These are phyloP conservation scores for Neomonachus schauinslandi DNA, from an alignment of 2,113 vertebrate genomes.

Conservation along the genomic window DNA sequence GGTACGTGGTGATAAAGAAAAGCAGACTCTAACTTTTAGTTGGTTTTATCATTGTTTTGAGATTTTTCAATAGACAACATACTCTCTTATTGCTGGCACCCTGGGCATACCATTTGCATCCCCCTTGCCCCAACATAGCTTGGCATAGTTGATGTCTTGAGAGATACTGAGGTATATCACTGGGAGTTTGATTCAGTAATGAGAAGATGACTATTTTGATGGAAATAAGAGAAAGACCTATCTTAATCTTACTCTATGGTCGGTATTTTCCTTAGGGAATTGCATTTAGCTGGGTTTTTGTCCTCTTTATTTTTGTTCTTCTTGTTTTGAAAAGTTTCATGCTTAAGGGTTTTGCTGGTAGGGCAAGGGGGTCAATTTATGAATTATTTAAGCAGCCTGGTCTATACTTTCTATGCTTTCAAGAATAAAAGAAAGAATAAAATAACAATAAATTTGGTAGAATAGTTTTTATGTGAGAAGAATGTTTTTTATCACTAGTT, in stretches of 20 bases:
- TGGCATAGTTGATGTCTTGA: background rate
- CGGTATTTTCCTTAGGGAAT: background rate
- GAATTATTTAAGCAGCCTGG: background rate
- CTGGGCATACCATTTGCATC: background rate
- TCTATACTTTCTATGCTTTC: background rate
- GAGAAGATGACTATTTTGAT: background rate
- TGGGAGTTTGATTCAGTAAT: background rate
- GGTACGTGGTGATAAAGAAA: background rate
- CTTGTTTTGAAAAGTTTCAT: background rate
- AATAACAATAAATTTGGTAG: background rate
- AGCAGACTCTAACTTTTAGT: background rate
- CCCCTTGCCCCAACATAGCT: background rate
- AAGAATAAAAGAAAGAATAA: constrained; percentile 23
- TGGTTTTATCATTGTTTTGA: background rate
- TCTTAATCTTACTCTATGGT: background rate
- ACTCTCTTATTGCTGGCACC: background rate
- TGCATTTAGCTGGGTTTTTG: background rate
- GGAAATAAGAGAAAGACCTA: background rate
- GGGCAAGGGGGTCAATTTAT: background rate
- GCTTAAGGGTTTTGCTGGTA: background rate
- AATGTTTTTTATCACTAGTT: background rate
- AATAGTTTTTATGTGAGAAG: background rate
- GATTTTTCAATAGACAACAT: background rate
- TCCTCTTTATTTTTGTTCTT: background rate
- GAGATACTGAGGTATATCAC: background rate